phyloP scores from a whole-genome alignment of 2,113 vertebrate species.

The Ginglymostoma cirratum region DNA sequence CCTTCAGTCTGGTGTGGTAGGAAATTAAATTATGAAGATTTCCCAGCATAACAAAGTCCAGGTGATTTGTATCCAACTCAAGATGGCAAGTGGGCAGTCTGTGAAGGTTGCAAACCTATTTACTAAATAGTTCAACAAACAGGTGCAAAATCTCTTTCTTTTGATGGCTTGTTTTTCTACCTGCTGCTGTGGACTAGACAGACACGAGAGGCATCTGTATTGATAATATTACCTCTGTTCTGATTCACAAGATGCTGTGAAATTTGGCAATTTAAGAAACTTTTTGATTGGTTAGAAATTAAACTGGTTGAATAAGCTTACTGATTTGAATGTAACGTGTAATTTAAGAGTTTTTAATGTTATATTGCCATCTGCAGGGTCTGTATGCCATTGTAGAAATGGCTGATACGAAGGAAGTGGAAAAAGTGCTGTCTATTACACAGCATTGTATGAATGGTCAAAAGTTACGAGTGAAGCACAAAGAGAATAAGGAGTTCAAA shows the following conservation, averaged over 20 bases:
- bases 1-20: background rate
- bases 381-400: slow-evolving; percentile 82
- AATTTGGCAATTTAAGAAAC: background rate
- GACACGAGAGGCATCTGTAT: background rate
- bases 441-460: slow-evolving; percentile 63
- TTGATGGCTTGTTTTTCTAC: background rate
- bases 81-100: background rate
- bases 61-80: background rate
- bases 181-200: background rate
- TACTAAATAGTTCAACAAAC: background rate
- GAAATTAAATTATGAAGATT: background rate
- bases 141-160: background rate
- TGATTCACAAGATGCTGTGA: background rate
- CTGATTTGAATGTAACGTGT: background rate
- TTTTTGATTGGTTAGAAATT: background rate
- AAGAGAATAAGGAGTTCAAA: slow-evolving; percentile 76
- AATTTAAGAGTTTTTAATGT: background rate
- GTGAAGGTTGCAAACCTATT: background rate
- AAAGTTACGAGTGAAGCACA: slow-evolving; percentile 68
- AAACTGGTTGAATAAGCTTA: background rate
- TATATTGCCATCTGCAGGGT: slow-evolving; percentile 53
- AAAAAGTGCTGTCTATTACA: slow-evolving; percentile 54
- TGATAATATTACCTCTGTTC: background rate
- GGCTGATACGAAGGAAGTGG: slow-evolving; percentile 47
- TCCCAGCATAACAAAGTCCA: background rate